Evolutionary conservation across 1,140 invertebrate genomes (phyloP).

Genomic region (Venustaconcha ellipsiformis): DNA sequence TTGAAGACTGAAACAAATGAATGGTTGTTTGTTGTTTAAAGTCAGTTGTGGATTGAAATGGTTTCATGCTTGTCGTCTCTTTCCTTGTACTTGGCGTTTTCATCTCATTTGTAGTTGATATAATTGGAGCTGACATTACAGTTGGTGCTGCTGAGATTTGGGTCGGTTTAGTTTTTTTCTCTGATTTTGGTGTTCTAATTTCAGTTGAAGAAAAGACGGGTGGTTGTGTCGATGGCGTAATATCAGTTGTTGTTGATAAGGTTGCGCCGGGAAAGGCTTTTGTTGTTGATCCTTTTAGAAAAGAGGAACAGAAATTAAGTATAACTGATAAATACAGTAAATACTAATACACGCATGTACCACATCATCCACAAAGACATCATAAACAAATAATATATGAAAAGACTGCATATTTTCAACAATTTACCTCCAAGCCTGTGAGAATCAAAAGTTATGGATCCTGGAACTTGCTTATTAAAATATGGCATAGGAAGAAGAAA

Average conservation of each 20-base stretch:
- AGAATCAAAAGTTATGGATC: slow-evolving; percentile 2
- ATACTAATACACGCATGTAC: too few species aligned
- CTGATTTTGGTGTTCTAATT: background rate
- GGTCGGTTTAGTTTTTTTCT: background rate
- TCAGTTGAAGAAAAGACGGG: slow-evolving; percentile 2
- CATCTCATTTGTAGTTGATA: background rate
- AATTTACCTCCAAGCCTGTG: background rate
- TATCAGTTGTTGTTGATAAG: background rate
- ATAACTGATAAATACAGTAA: too few species aligned
- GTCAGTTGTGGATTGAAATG: background rate
- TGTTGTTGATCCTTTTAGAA: background rate
- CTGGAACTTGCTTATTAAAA: background rate
- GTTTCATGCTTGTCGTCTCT: background rate
- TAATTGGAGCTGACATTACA: background rate
- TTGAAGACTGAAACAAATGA: background rate
- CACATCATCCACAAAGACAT: background rate
- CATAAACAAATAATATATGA: background rate
- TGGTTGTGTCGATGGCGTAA: slow-evolving; percentile 6
- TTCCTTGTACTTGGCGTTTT: background rate
- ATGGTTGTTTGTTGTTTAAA: background rate
- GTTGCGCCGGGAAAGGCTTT: slow-evolving; percentile 3
- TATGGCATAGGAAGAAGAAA: too few species aligned
- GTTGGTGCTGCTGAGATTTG: background rate
- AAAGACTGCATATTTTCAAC: background rate
- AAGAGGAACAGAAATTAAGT: background rate